phyloP scores from a whole-genome alignment of 1,140 invertebrate species.

The Eumeta japonica region DNA sequence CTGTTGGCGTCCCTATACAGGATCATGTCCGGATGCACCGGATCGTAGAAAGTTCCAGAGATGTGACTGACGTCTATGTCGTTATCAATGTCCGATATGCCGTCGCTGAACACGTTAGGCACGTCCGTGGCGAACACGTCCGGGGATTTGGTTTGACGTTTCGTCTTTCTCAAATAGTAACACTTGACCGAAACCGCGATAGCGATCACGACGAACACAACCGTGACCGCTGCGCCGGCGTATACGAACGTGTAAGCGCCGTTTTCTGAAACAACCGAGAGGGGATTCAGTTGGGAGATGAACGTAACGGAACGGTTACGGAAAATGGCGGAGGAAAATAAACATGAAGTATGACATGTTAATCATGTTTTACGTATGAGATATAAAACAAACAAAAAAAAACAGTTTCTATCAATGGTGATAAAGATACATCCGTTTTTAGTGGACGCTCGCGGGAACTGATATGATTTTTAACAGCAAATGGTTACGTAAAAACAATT shows the following conservation, averaged over 20 bases:
- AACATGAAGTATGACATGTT: no score
- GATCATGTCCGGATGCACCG: constrained; percentile 51
- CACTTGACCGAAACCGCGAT: constrained; percentile 28
- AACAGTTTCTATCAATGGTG: no score
- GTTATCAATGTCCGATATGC: constrained; percentile 50
- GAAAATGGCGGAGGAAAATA: no score
- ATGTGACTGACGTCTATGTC: constrained; percentile 50
- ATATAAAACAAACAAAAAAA: no score
- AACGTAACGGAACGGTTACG: no score
- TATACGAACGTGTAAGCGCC: constrained; percentile 32
- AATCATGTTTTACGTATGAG: no score
- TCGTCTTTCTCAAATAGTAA: constrained; percentile 25
- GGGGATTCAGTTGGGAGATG: no score
- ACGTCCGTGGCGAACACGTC: constrained; percentile 53
- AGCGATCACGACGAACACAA: constrained; percentile 26
- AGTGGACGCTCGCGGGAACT: no score
- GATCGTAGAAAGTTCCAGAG: constrained; percentile 51
- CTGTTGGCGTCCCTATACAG: constrained; percentile 41
- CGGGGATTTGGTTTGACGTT: constrained; percentile 40
- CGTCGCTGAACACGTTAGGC: constrained; percentile 50
- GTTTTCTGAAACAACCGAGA: no score
- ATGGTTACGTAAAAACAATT: no score
- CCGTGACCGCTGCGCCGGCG: constrained; percentile 25
- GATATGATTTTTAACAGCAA: no score
- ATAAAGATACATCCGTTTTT: no score